These are phyloP conservation scores for Intoshia linei DNA, from an alignment of 1,140 invertebrate species.

Conservation along the genomic window DNA sequence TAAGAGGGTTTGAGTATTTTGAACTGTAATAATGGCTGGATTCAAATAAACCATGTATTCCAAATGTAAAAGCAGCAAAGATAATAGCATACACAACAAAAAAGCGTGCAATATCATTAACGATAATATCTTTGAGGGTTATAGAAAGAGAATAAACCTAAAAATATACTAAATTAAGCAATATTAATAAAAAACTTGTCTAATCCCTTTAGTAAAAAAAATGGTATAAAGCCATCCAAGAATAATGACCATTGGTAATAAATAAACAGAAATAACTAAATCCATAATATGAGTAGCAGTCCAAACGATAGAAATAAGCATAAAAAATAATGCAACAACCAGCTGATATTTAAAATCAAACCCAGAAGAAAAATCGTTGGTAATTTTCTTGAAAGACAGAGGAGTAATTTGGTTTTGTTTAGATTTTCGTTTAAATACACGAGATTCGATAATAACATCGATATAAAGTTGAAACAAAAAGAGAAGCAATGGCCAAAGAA, in stretches of 20 bases:
- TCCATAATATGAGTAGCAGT: neutral
- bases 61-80: constrained; percentile 6
- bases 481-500: neutral
- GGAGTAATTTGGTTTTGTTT: too few species aligned
- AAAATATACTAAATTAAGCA: too few species aligned
- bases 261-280: neutral
- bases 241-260: constrained; percentile 3
- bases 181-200: too few species aligned
- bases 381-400: too few species aligned
- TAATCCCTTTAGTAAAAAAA: constrained; percentile 7
- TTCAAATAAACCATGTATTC: constrained; percentile 6
- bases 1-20: neutral
- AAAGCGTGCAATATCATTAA: constrained; percentile 7
- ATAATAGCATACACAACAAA: constrained; percentile 7
- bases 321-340: neutral
- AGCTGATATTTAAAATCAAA: neutral
- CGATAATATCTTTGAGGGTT: constrained; percentile 7
- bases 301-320: constrained; percentile 3
- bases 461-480: neutral
- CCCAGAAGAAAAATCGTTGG: neutral
- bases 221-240: constrained; percentile 7
- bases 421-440: too few species aligned
- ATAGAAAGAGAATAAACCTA: constrained; percentile 7
- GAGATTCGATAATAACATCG: too few species aligned
- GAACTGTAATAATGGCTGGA: neutral